Percentiles rank a stretch among this genome's conserved stretches.
Evolutionary conservation across 1,140 invertebrate species (phyloP).

Genomic region (Meteorus sp.): DNA sequence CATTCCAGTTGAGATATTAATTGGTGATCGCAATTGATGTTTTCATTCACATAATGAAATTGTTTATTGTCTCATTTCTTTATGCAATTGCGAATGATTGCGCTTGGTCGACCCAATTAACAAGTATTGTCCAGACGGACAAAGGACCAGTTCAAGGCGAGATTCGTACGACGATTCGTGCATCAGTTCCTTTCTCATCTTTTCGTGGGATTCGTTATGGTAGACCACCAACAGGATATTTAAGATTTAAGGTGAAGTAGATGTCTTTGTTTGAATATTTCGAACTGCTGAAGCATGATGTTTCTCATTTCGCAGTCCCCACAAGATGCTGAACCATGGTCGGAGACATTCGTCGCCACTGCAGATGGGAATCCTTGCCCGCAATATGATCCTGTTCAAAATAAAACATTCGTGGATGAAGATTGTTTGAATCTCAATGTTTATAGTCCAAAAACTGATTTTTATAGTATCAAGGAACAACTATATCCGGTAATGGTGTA

Average conservation of each 20-base stretch:
- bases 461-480: neutral
- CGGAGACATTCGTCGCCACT: neutral
- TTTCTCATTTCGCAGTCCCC: too few relatives aligned
- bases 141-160: slow-evolving; percentile 16
- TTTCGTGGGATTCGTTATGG: slow-evolving; percentile 14
- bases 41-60: too few relatives aligned
- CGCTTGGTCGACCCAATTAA: neutral
- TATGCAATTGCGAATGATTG: neutral
- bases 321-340: too few relatives aligned
- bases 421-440: slow-evolving; percentile 19
- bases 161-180: neutral
- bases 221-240: slow-evolving; percentile 8
- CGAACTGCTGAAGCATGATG: neutral
- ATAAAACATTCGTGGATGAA: neutral
- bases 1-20: too few relatives aligned
- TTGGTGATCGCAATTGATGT: too few relatives aligned
- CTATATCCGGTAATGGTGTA: slow-evolving; percentile 74
- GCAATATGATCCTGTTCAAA: neutral
- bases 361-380: neutral
- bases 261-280: neutral
- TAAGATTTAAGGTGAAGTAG: slow-evolving; percentile 18
- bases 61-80: neutral
- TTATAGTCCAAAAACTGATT: slow-evolving; percentile 49
- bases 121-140: neutral
- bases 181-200: neutral